Base-by-base conservation (phyloP, 1,140 invertebrate genomes). In the Anastrepha ludens region DNA sequence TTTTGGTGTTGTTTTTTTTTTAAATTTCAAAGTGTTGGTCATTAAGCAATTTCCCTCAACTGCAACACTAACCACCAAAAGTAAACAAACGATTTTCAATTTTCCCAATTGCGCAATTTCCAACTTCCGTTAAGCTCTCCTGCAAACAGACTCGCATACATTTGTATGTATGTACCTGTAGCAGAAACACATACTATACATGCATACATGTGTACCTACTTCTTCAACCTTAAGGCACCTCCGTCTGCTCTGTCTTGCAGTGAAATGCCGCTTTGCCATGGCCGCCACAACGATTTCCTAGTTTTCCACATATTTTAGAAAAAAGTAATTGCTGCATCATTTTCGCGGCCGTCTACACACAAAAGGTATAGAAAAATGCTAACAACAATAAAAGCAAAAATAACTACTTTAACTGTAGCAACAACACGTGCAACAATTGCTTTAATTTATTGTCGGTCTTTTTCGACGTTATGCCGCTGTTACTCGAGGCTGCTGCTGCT, bases 31-130 rank as follows among this genome's bases (percentile, higher is more conserved):
- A 50, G 74, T 58, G n/a, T 81, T 81, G n/a, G 20, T 55, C 74
- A 81, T 81, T 81, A 81, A 81, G 47, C 74, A 81, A 81, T 81
- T 81, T 81, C 74, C 44, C 74, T 41, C 74, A 50, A 81, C 47
- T 47, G 64, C 67, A 70, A 81, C 74, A 74, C 9, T 74, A 17
- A 11, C 67, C 9, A 81, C 47, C 47, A 81, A 81, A 81, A 55
- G 74, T 81, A 81, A 81, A 81, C 74, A 81, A 81, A 81, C 47
- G 47, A 55, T 81, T 81, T 81, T 81, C 74, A 81, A 81, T 81
- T 81, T 81, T 81, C 74, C 47, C 74, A 81, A 81, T 81, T 81
- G 74, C 74, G 74, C 74, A 81, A 81, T 81, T 81, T 81, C 50
- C 47, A 81, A 81, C 74, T 81, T 81, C 50, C 47, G 74, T 81